Evolutionary conservation across 2,113 vertebrate species (phyloP).

Genomic region (Catharus minimus): DNA sequence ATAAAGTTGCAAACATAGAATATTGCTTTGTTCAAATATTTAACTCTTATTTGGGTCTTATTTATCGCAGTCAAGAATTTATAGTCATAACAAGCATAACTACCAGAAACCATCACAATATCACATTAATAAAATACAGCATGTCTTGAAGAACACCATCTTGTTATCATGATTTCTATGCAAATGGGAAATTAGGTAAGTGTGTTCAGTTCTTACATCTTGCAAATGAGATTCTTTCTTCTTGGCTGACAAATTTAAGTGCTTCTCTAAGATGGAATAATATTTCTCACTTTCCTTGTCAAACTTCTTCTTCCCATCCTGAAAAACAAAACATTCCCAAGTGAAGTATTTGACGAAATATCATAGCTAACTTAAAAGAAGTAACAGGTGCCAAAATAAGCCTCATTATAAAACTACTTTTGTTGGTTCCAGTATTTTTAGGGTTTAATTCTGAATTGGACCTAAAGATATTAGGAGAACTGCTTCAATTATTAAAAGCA

Average conservation of each 20-base stretch:
- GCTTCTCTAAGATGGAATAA: constrained; percentile 92
- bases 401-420: background rate
- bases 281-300: constrained; percentile 96
- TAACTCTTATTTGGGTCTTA: background rate
- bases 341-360: constrained; percentile 2
- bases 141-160: background rate
- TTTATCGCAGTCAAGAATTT: background rate
- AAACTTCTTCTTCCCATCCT: constrained; percentile 97
- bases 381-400: background rate
- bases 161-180: background rate
- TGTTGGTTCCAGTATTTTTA: background rate
- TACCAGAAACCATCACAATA: background rate
- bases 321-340: constrained; percentile 39
- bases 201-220: constrained; percentile 79
- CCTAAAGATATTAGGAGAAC: background rate
- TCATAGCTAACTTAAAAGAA: background rate
- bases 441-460: background rate
- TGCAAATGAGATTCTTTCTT: constrained; percentile 94
- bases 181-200: background rate
- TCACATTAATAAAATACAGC: background rate
- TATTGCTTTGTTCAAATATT: background rate
- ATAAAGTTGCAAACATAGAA: background rate
- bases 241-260: constrained; percentile 92
- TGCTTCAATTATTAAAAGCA: background rate
- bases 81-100: background rate